These are phyloP conservation scores for Xiphias gladius DNA, from an alignment of 2,113 vertebrate species.

Conservation along the genomic window DNA sequence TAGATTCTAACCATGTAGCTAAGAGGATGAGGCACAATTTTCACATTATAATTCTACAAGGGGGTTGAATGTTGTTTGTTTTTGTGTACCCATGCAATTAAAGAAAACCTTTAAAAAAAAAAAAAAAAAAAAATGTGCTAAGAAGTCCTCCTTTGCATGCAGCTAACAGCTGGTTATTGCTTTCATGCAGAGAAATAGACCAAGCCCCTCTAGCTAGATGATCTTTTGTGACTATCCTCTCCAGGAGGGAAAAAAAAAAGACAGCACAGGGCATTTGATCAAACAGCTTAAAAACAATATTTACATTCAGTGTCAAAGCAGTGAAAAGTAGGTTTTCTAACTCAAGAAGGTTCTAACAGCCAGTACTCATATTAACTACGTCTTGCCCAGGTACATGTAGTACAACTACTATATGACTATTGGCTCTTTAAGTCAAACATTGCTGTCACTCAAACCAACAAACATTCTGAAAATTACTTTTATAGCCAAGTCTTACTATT, in stretches of 20 bases:
- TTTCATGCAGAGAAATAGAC: constrained; percentile 45
- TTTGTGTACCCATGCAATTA: background rate
- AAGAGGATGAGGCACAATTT: background rate
- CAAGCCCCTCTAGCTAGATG: constrained; percentile 35
- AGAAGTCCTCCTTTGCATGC: constrained; percentile 26
- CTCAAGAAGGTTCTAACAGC: constrained; percentile 10
- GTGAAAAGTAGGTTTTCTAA: background rate
- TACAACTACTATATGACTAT: background rate
- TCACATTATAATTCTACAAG: background rate
- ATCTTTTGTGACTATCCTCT: constrained; percentile 31
- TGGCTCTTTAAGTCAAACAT: no score
- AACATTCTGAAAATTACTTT: background rate
- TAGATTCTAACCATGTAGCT: no score
- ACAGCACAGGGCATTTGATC: constrained; percentile 13
- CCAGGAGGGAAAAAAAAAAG: background rate
- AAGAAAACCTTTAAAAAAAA: constrained; percentile 11
- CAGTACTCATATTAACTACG: background rate
- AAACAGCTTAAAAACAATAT: constrained; percentile 34
- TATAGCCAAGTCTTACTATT: background rate
- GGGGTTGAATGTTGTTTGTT: background rate
- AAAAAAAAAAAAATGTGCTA: constrained; percentile 8
- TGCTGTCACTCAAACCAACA: background rate
- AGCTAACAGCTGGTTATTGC: constrained; percentile 48
- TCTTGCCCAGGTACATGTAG: background rate
- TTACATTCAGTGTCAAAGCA: constrained; percentile 8